Percentiles rank a stretch among this genome's conserved stretches.
Evolutionary conservation across 2,888 invertebrate genomes (phyloP).

Genomic region (Epinotia ramella): DNA sequence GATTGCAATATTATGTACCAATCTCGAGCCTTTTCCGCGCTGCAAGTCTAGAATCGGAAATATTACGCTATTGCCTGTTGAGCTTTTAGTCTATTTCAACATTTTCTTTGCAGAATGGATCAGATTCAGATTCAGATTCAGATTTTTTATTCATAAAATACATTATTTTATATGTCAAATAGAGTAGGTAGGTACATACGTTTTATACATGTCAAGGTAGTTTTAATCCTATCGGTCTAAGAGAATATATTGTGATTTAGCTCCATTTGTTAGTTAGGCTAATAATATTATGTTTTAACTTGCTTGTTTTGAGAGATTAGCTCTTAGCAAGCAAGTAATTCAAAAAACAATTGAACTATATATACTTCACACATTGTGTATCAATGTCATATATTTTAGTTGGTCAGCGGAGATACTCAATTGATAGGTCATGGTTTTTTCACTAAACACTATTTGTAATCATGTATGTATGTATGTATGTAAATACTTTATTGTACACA

Average conservation of each 20-base stretch:
- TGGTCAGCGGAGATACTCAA: too few relatives aligned
- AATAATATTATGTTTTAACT: background rate
- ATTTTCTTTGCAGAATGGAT: background rate
- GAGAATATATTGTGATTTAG: background rate
- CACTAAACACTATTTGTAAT: background rate
- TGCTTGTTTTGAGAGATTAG: background rate
- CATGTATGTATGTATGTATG: too few relatives aligned
- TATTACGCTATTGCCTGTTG: conserved; percentile 29
- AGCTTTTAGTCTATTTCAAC: background rate
- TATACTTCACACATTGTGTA: background rate
- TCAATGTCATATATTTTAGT: background rate
- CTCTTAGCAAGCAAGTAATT: background rate
- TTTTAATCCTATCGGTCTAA: too few relatives aligned
- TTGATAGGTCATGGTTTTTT: background rate
- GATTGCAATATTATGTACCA: conserved; percentile 50
- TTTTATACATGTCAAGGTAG: too few relatives aligned
- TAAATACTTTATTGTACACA: too few relatives aligned
- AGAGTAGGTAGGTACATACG: too few relatives aligned
- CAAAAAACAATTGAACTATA: too few relatives aligned
- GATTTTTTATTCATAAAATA: too few relatives aligned
- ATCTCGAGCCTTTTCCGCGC: conserved; percentile 46
- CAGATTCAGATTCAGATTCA: too few relatives aligned
- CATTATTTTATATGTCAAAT: too few relatives aligned
- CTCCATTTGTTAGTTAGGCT: background rate
- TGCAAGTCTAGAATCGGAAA: conserved; percentile 35